Evolutionary conservation across 2,113 vertebrate genomes (phyloP).

Genomic region (Athene cunicularia): DNA sequence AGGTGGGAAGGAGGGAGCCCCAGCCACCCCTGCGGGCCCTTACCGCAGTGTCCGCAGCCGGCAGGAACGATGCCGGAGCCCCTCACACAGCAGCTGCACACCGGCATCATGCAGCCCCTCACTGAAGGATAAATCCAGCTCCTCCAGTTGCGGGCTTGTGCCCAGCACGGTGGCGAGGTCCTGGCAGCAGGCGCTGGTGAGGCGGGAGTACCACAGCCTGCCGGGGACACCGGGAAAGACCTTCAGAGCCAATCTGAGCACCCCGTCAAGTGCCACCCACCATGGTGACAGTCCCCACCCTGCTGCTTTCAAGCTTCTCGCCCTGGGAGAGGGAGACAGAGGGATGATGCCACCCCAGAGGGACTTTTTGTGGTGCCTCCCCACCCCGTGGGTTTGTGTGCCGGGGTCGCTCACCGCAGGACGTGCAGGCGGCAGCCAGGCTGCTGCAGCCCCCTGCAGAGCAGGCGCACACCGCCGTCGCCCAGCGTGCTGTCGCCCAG

Average conservation of each 20-base stretch:
- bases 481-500: neutral
- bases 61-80: neutral
- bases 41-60: neutral
- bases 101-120: neutral
- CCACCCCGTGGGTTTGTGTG: fast-evolving
- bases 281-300: fast-evolving
- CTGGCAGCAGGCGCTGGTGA: neutral
- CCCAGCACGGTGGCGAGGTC: neutral
- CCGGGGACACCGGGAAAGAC: fast-evolving
- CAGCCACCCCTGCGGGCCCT: fast-evolving
- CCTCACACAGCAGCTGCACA: neutral
- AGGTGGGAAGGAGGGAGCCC: fast-evolving
- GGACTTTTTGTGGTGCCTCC: neutral
- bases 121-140: slow-evolving; percentile 38
- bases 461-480: neutral
- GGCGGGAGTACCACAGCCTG: neutral
- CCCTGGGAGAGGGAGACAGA: neutral
- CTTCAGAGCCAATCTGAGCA: fast-evolving
- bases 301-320: neutral
- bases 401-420: neutral
- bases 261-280: fast-evolving
- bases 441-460: neutral
- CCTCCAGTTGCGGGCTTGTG: neutral
- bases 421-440: neutral
- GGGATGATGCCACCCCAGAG: fast-evolving